Base-by-base conservation (phyloP, 2,888 invertebrate species). In the Pantelozetes paolii region DNA sequence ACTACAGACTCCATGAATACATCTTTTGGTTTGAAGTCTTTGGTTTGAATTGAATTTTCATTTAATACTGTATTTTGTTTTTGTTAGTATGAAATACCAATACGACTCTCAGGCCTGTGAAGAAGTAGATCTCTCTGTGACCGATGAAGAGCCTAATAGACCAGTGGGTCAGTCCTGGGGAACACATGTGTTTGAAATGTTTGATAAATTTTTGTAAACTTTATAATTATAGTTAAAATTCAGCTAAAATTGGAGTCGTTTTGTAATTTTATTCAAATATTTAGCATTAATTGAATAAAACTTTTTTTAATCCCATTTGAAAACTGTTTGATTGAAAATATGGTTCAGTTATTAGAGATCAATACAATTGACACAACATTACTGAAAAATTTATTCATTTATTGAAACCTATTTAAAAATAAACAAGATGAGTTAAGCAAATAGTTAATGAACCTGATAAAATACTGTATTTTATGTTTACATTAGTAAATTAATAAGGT, bases 81-180 rank as follows among this genome's bases (percentile, higher is more conserved):
- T 54, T 57, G n/a, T n/a, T n/a, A 59, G 59, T 18, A 18, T 26
- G 30, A 42, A 67, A 42, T 67, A 40, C 11, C 36, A 67, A 40
- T 18, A 23, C 20, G 67, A 40, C 1, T 40, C 40, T 1, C n/a
- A 30, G 3, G 67, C 67, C 18, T 67, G 67, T 20, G 40, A 36
- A 1, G 42, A 9, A 2, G 40, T 40, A 2, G 67, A 67, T 13
- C 32, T 59, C 5, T 32, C 32, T 5, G 23, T n/a, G 1, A 42
- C 42, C 36, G 67, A 67, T 36, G 67, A 67, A 23, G 42, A 36
- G 23, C 67, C 67, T 36, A 23, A 42, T 15, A 36, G 67, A 32
- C n/a, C 40, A 2, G 32, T 40, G 8, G 23, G 13, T 9, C 36
- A 42, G 36, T 67, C 67, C 0, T 42, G 18, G 36, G 13, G 13